Conservation (phyloP, 2,797 vertebrate species). For the Spinus olivaceus region DNA sequence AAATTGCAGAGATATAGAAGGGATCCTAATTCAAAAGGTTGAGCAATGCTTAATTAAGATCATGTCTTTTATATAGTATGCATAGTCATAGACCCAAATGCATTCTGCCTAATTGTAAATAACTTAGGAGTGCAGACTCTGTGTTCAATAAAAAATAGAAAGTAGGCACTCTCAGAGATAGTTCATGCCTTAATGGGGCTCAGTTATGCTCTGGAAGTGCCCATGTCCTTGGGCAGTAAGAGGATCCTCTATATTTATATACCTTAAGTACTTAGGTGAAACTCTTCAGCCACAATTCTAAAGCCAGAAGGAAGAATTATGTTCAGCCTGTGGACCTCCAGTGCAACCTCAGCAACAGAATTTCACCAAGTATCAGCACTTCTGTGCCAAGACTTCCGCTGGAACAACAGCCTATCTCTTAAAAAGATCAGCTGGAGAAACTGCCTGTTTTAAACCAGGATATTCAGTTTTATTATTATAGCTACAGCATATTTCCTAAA, state of each 20-base stretch:
- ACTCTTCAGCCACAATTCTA: neutral
- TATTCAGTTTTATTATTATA: neutral
- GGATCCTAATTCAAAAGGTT: neutral
- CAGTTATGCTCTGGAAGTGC: neutral
- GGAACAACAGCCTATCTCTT: neutral
- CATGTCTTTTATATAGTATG: neutral
- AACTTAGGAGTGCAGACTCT: neutral
- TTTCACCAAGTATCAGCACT: neutral
- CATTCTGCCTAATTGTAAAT: neutral
- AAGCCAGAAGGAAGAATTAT: neutral
- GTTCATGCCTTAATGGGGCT: neutral
- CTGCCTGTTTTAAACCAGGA: conserved; percentile 5
- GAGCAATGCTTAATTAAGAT: neutral
- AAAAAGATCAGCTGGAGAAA: conserved; percentile 5
- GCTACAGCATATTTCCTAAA: conserved; percentile 45
- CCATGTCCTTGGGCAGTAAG: neutral
- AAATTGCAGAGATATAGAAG: neutral
- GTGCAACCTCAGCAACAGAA: neutral
- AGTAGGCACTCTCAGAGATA: neutral
- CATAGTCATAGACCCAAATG: neutral
- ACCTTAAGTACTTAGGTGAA: neutral
- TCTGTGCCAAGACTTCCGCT: neutral
- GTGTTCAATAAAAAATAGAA: neutral
- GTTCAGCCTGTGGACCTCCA: neutral
- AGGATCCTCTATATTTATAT: neutral